Base-by-base conservation (phyloP, 2,888 invertebrate species). In the Drosophila pseudotakahashii region DNA sequence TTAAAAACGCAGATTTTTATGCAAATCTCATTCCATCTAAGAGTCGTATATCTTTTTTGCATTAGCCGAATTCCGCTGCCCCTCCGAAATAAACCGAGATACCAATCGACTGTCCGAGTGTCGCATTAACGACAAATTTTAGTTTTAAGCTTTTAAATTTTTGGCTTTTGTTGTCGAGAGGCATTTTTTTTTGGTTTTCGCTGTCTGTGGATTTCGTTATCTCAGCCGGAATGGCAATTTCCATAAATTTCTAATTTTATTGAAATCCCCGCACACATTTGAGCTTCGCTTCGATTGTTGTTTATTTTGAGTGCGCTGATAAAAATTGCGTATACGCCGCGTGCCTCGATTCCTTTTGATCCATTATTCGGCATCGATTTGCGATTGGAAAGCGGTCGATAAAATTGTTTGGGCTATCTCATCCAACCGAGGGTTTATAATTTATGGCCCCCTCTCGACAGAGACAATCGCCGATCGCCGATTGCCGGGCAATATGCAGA, bases 201-300 rank as follows among this genome's bases (percentile, higher is more conserved):
- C 52, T 82, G 79, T 81, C 80, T 79, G 47, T 64, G 63, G 68
- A 67, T 37, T 47, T 51, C 59, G 54, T 73, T 73, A 73, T 73
- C 75, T 67, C 41, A 47, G 14, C 63, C 69, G 51, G 51, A 75
- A 76, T 58, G 62, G 62, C 81, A 73, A 87, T 84, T 89, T 89
- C 88, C 89, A 89, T 89, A 89, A 84, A 84, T 84, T 88, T 87
- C 89, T 85, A 84, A 84, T 84, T 89, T 81, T 87, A 81, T 75
- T 83, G 78, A 88, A 87, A 72, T 79, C 51, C 60, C 86, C 45
- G 44, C 36, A 57, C 45, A 52, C 19, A 23, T 47, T 37, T 54
- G 5, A 53, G 48, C 50, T 61, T 44, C 30, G 30, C 30, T 30
- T 30, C 44, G 62, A 61, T 61, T 63, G 50, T 57, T 48, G 55